Base-by-base conservation (phyloP, 2,797 vertebrate species). In the Manis crassicaudata region DNA sequence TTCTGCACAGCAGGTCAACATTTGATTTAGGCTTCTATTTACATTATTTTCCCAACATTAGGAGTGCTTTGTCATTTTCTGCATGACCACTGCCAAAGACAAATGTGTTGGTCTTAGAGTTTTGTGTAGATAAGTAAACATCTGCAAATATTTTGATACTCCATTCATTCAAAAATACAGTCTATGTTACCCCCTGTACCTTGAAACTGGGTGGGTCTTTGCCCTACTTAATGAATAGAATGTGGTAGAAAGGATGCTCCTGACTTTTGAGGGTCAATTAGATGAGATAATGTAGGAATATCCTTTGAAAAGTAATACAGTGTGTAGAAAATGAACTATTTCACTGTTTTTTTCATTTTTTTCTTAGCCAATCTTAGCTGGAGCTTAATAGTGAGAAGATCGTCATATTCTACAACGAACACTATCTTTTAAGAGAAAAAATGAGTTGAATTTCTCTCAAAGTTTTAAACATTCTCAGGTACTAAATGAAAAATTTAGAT, bases 281-380 rank as follows among this genome's bases (percentile, higher is more conserved):
- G 76, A 77, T 25, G 40, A 93, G 50, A 54, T 43, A 52, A 77
- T 56, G 2, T 13, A 52, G 17, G 20, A 37, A 90, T 75, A 10
- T 81, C n/a, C 27, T 80, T 81, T 72, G 35, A 63, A 84, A 94
- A 92, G 23, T 40, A 67, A 82, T 52, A 37, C 21, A 70, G 27
- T 77, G 4, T 37, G 18, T 94, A 46, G 63, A 91, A 80, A 67
- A 12, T 14, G 11, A 84, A 46, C 5, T 37, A 12, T 56, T 85
- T 29, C 76, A 43, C n/a, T 50, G 14, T 12, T 63, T 58, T 83
- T 23, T 62, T 68, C 27, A 37, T 79, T 77, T 81, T 20, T 60
- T 77, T 73, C 63, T 88, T 52, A 70, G 32, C 17, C 88, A 70
- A 87, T 46, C 58, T 46, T 56, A 60, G 29, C 17, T 56, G n/a